Percentiles rank a stretch among this genome's conserved stretches.
phyloP scores from a whole-genome alignment of 2,797 vertebrate species.

The Threskiornis aethiopicus region DNA sequence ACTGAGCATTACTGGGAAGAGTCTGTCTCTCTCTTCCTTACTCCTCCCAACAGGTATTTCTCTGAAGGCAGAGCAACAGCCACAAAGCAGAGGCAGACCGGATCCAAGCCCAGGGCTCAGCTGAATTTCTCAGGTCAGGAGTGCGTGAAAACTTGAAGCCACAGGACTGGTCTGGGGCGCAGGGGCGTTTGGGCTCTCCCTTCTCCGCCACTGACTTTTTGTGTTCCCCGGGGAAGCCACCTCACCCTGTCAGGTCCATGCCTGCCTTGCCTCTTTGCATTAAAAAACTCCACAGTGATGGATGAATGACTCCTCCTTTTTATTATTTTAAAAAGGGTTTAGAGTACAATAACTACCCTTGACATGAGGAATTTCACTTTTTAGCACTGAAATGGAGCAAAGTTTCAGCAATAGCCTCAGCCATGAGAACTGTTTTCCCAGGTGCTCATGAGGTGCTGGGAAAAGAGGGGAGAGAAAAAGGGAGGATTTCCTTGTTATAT shows the following conservation, averaged over 20 bases:
- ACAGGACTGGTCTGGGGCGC: not conserved
- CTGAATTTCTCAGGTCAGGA: not conserved
- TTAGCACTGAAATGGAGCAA: not conserved
- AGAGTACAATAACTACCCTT: not conserved
- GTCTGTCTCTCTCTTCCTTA: not conserved
- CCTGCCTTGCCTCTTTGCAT: not conserved
- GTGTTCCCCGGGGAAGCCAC: not conserved
- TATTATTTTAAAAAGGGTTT: not conserved
- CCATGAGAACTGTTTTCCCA: not conserved
- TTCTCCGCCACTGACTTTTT: not conserved
- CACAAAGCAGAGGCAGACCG: not conserved
- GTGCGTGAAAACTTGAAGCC: not conserved
- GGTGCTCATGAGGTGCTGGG: not conserved
- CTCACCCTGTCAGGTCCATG: not conserved
- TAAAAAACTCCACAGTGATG: not conserved
- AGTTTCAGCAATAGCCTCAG: not conserved
- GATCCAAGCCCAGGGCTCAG: not conserved
- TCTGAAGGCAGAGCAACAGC: not conserved
- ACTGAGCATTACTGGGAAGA: not conserved
- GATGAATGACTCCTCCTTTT: not conserved
- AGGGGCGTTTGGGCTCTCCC: not conserved
- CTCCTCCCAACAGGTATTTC: not conserved
- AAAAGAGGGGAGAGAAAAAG: not conserved
- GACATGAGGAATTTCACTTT: not conserved
- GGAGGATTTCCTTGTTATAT: not conserved